phyloP scores from a whole-genome alignment of 2,888 invertebrate species.

The Salpingus planirostris region DNA sequence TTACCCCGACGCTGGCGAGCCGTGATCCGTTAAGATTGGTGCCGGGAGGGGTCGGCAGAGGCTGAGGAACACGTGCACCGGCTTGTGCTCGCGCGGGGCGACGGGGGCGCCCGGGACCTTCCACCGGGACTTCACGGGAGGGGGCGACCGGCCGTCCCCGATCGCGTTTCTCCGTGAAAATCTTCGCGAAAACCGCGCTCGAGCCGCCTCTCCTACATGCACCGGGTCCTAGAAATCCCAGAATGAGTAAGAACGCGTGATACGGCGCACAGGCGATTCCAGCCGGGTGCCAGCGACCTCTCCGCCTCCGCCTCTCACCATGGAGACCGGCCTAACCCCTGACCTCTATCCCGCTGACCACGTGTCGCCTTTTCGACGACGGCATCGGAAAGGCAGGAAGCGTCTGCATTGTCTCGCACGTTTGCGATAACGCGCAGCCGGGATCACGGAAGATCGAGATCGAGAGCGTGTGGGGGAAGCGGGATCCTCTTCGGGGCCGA shows the following conservation, averaged over 20 bases:
- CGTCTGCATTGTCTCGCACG: not conserved
- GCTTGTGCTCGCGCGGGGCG: slow-evolving; percentile 19
- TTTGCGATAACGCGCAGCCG: slow-evolving; percentile 13
- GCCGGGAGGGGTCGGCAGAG: slow-evolving; percentile 10
- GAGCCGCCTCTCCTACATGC: no score
- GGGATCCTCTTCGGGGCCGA: slow-evolving; percentile 1
- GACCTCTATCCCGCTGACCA: not conserved
- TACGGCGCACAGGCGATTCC: not conserved
- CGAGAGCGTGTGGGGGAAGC: slow-evolving; percentile 9
- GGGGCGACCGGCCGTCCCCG: no score
- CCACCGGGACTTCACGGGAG: slow-evolving; percentile 3
- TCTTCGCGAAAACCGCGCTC: no score
- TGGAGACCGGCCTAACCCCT: not conserved
- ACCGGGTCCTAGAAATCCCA: no score
- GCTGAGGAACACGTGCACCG: slow-evolving; percentile 25
- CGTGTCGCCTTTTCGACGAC: slow-evolving; percentile 11
- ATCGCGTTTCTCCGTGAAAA: no score
- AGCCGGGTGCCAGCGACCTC: not conserved
- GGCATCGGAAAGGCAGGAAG: not conserved
- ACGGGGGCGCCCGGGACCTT: slow-evolving; percentile 18
- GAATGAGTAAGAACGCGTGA: no score
- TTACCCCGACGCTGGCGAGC: slow-evolving; percentile 19
- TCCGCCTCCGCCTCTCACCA: not conserved
- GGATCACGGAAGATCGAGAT: slow-evolving; percentile 7
- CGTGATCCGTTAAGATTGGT: slow-evolving; percentile 14